Evolutionary conservation across 2,797 vertebrate species (phyloP).

Genomic region (Chiropotes sagulatus): DNA sequence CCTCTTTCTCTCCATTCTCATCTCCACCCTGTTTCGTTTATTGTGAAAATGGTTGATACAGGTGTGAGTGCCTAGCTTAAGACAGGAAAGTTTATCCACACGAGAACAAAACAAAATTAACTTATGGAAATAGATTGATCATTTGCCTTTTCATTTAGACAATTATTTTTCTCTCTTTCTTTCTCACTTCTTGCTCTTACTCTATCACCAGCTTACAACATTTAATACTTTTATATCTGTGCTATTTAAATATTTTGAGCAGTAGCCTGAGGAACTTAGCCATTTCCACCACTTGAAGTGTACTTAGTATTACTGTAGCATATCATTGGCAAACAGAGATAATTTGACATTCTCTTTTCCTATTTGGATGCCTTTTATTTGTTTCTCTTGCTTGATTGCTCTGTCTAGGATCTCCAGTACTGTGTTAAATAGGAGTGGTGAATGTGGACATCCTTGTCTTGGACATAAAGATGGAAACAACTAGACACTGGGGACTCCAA

Average conservation of each 20-base stretch:
- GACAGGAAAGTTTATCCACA: constrained; percentile 23
- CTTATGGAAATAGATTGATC: neutral
- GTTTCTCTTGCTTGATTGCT: no score
- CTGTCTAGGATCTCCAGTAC: no score
- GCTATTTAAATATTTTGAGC: neutral
- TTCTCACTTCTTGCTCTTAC: neutral
- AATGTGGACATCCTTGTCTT: no score
- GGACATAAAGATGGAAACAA: no score
- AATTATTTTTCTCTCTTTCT: neutral
- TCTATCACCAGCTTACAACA: neutral
- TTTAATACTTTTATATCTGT: neutral
- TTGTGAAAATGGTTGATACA: neutral
- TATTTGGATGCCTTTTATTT: no score
- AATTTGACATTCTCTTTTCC: neutral
- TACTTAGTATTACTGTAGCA: neutral
- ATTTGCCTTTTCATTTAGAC: neutral
- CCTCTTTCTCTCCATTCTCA: neutral
- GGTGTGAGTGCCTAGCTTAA: neutral
- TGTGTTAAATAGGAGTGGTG: no score
- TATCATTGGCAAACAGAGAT: neutral
- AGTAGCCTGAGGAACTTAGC: neutral
- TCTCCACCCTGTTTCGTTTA: neutral
- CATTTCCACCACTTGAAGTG: neutral
- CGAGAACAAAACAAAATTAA: neutral
- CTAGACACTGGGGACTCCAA: no score